phyloP scores from a whole-genome alignment of 2,888 invertebrate species.

The Meiosimyza platycephala region DNA sequence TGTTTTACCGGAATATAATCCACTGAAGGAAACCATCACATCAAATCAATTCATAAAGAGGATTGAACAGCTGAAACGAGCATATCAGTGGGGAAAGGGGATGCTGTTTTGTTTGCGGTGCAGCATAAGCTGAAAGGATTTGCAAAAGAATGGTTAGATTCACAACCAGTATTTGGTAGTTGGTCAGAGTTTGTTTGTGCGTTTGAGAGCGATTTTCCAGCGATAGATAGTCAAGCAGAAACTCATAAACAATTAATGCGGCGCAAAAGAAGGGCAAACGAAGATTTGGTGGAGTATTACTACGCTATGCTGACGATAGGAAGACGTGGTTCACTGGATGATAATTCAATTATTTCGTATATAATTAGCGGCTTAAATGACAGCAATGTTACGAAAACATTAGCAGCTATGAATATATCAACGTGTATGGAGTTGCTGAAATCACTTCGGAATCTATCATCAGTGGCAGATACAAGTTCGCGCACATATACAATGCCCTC shows the following conservation, averaged over 20 bases:
- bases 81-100: slow-evolving; percentile 15
- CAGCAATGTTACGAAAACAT: background rate
- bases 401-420: slow-evolving; percentile 2
- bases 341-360: slow-evolving; percentile 27
- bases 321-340: slow-evolving; percentile 24
- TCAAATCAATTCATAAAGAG: slow-evolving; percentile 24
- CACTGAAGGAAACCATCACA: slow-evolving; percentile 20
- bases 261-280: slow-evolving; percentile 10
- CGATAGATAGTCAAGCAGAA: slow-evolving; percentile 23
- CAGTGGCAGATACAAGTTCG: background rate
- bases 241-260: slow-evolving; percentile 16
- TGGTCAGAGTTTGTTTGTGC: slow-evolving; percentile 17
- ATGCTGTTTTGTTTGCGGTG: slow-evolving; percentile 21
- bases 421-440: slow-evolving; percentile 1
- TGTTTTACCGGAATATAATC: slow-evolving; percentile 17
- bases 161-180: slow-evolving; percentile 22
- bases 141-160: slow-evolving; percentile 34
- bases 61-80: slow-evolving; percentile 14
- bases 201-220: slow-evolving; percentile 21
- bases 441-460: slow-evolving; percentile 19
- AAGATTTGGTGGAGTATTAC: background rate
- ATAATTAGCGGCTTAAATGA: slow-evolving; percentile 22
- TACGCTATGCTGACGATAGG: slow-evolving; percentile 26
- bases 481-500: background rate
- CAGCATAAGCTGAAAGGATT: slow-evolving; percentile 33